Conservation (phyloP, 2,113 vertebrate genomes). For the Myanophis thanlyinensis region DNA sequence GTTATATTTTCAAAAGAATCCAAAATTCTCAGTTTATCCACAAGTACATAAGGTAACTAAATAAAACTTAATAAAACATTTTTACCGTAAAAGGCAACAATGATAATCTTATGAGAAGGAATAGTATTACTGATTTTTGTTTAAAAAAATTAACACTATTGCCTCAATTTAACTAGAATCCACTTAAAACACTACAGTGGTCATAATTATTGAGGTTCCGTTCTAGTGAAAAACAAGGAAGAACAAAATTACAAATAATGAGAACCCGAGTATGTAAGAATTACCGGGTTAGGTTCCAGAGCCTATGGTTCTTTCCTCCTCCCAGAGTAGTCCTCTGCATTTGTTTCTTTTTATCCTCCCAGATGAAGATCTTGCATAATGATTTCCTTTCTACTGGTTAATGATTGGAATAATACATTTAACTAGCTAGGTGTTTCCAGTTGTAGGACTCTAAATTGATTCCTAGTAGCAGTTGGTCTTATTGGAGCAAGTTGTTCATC, state of each 20-base stretch:
- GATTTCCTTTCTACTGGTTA: neutral
- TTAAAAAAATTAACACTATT: neutral
- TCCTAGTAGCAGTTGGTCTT: neutral
- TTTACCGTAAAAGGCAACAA: neutral
- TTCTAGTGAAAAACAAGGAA: neutral
- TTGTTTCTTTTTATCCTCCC: neutral
- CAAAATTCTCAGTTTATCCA: neutral
- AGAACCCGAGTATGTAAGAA: neutral
- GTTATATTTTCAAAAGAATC: neutral
- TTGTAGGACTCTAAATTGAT: neutral
- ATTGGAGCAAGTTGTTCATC: neutral
- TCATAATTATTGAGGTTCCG: neutral
- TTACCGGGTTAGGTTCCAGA: neutral
- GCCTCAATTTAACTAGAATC: constrained; percentile 52
- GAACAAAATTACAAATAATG: neutral
- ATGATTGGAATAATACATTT: neutral
- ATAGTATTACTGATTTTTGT: constrained; percentile 10
- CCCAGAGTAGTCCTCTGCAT: neutral
- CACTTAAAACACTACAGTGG: constrained; percentile 28
- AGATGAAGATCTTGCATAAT: neutral
- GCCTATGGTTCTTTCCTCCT: neutral
- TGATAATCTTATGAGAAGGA: neutral
- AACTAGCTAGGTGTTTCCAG: neutral
- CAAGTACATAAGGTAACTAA: neutral
- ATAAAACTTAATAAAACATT: neutral